These are phyloP conservation scores for Mormyrops attenuatus DNA, from an alignment of 2,797 vertebrate genomes.

Conservation along the genomic window DNA sequence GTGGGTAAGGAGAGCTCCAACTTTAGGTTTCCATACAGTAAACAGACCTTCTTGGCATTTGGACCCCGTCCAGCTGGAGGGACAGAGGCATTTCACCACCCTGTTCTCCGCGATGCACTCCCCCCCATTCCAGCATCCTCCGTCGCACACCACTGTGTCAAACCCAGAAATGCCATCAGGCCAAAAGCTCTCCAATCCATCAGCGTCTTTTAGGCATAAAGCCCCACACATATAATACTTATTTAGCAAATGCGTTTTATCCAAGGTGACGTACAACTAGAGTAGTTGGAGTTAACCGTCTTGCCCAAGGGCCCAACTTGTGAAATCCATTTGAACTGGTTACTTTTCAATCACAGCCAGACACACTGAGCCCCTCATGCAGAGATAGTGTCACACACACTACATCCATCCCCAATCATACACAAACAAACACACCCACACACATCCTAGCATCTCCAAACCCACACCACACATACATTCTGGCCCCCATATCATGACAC, in stretches of 20 bases:
- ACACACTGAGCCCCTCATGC: conserved; percentile 19
- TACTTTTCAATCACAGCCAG: neutral
- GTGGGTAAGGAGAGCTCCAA: neutral
- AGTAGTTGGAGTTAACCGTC: neutral
- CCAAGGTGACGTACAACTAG: neutral
- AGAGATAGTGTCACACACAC: neutral
- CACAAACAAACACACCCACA: neutral
- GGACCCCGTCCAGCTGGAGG: conserved; percentile 75
- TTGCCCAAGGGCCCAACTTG: neutral
- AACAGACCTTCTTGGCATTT: conserved; percentile 76
- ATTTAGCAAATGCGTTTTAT: neutral
- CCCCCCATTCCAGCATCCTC: conserved; percentile 77
- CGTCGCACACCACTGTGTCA: conserved; percentile 70
- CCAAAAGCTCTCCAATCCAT: neutral
- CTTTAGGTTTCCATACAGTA: neutral
- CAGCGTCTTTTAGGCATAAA: neutral
- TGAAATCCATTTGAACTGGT: neutral
- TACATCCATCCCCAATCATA: neutral
- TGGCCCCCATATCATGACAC: neutral
- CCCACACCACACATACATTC: conserved; percentile 51
- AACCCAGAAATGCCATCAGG: conserved; percentile 12
- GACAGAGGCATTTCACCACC: conserved; percentile 72
- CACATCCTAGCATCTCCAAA: conserved; percentile 71
- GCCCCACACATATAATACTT: neutral
- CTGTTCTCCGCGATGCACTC: conserved; percentile 70